Conservation (phyloP, 2,113 vertebrate species). For the Phocoena phocoena region DNA sequence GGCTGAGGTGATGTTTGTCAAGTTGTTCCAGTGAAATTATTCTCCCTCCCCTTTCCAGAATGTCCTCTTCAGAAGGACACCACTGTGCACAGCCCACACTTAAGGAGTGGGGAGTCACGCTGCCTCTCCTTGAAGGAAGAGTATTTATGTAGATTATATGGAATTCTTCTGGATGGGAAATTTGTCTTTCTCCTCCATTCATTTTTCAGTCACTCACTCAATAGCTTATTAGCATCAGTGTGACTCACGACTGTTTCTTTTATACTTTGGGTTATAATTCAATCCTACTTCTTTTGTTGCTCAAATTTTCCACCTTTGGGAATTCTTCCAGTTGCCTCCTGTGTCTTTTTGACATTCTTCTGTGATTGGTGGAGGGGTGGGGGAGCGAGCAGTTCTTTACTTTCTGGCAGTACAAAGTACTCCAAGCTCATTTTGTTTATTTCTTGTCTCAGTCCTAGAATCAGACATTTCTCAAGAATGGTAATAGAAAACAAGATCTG, state of each 20-base stretch:
- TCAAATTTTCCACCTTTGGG: not conserved
- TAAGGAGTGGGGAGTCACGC: not conserved
- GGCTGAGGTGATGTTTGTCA: not conserved
- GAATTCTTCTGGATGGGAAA: not conserved
- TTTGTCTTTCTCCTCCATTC: not conserved
- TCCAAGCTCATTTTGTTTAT: not conserved
- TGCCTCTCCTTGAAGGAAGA: not conserved
- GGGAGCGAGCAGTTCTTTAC: not conserved
- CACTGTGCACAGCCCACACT: not conserved
- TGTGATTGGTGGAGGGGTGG: not conserved
- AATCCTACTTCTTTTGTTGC: not conserved
- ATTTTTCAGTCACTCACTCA: not conserved
- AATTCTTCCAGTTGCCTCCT: not conserved
- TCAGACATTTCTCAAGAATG: not conserved
- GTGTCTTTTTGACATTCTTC: not conserved
- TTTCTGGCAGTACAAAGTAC: not conserved
- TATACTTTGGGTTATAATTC: not conserved
- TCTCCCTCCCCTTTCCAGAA: not conserved
- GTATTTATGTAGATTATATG: not conserved
- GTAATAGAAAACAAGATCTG: not conserved
- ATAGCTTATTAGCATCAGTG: not conserved
- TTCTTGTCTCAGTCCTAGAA: not conserved
- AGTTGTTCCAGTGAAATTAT: not conserved
- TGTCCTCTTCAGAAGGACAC: not conserved
- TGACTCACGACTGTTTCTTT: not conserved